Evolutionary conservation across 2,113 vertebrate genomes (phyloP), one percentile per base, ranked within the genome.

Genomic region (Pedetes capensis): DNA sequence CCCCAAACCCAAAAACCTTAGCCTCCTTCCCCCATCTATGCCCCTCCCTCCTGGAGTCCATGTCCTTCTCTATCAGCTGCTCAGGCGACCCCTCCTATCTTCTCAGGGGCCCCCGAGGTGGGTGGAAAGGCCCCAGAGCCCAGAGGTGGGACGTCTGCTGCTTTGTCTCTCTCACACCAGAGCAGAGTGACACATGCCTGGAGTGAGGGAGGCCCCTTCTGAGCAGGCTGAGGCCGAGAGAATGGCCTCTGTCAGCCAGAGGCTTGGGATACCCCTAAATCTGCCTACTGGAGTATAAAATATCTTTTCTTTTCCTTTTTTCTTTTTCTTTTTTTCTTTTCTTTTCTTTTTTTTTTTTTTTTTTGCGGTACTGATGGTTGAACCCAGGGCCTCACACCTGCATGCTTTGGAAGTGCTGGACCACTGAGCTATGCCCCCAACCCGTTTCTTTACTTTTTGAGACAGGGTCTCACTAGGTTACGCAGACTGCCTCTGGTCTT

Each of bases 91-190:
- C 79, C 29, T 14, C 0, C 29, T 78, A 27, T 87, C 83, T 64
- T 78, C 72, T 16, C 14, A 11, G 64, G 39, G 86, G 49, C 71
- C 39, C 18, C 42, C 5, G 69, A 59, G 59, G 74, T 14, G 27
- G 14, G 53, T 51, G 29, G 37, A 27, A 80, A 91, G 79, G 49
- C 23, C 57, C 29, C 69, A 22, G 59, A 29, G 66, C 63, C 22
- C 27, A 0, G 23, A 17, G 29, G 25, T 6, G n/a, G 18, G 61
- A 6, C 44, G 55, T n/a, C 92, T 44, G 57, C 92, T 97, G 96
- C 74, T 93, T 86, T 91, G 32, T 90, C 27, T 97, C 95, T 95
- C 87, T 72, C 81, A 93, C 91, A 96, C 95, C 85, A 32, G 74
- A 80, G 68, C 5, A 2, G 25, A 66, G 72, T 87, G 96, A 95